Evolutionary conservation across 2,113 vertebrate species (phyloP).

Genomic region (Chionodraco myersi): DNA sequence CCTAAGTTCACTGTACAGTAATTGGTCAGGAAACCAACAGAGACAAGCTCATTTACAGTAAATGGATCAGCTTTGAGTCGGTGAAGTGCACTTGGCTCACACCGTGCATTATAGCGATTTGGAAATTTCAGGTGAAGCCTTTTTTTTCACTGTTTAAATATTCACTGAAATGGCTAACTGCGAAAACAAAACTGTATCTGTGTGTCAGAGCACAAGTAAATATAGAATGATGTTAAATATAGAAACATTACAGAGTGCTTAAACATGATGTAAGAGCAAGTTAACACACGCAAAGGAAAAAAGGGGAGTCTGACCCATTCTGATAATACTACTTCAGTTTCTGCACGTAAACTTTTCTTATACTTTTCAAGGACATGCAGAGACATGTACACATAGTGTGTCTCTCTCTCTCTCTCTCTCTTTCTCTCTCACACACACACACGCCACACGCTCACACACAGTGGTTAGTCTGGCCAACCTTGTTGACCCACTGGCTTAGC

Average conservation of each 20-base stretch:
- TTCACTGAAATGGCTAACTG: constrained; percentile 52
- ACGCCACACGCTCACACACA: constrained; percentile 29
- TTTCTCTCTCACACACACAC: constrained; percentile 26
- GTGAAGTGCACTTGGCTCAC: constrained; percentile 80
- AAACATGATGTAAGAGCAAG: constrained; percentile 50
- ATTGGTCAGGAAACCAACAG: constrained; percentile 83
- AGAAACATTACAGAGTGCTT: constrained; percentile 48
- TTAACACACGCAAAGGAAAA: constrained; percentile 16
- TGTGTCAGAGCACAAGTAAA: constrained; percentile 52
- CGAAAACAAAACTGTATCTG: constrained; percentile 54
- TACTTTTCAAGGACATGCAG: constrained; percentile 39
- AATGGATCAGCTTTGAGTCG: constrained; percentile 79
- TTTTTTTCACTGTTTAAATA: constrained; percentile 59
- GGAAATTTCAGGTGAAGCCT: constrained; percentile 75
- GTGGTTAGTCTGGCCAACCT: constrained; percentile 78
- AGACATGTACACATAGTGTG: constrained; percentile 14
- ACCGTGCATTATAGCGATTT: constrained; percentile 71
- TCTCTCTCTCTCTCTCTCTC: too few species aligned
- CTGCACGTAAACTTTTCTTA: not conserved
- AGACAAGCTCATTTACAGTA: constrained; percentile 84
- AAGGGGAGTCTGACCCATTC: constrained; percentile 27
- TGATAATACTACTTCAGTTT: constrained; percentile 32
- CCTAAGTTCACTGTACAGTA: constrained; percentile 81
- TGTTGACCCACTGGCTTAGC: constrained; percentile 82
- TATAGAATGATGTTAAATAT: constrained; percentile 61